Evolutionary conservation across 2,797 vertebrate genomes (phyloP).

Genomic region (Danio jaintianensis): DNA sequence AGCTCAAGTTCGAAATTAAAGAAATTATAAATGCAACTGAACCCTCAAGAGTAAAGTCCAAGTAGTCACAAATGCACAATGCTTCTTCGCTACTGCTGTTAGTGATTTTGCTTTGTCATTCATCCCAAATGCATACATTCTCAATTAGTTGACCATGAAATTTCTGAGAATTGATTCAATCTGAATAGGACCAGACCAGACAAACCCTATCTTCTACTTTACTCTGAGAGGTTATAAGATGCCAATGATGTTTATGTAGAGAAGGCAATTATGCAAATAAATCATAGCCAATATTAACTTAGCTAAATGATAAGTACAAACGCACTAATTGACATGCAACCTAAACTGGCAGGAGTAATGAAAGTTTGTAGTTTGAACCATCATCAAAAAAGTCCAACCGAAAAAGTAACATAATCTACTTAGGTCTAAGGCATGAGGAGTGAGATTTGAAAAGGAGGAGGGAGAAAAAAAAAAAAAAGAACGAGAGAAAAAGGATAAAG

Average conservation of each 20-base stretch:
- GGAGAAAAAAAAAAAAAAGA: conserved; percentile 55
- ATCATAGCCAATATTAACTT: conserved; percentile 73
- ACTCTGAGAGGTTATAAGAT: conserved; percentile 90
- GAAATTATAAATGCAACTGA: conserved; percentile 73
- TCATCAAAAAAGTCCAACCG: conserved; percentile 88
- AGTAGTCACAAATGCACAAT: conserved; percentile 12
- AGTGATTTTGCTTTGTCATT: not conserved
- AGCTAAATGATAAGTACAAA: conserved; percentile 77
- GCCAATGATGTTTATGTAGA: conserved; percentile 93
- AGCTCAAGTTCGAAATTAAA: conserved; percentile 70
- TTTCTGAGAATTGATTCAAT: not conserved
- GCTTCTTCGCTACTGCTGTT: not conserved
- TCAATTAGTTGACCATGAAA: not conserved
- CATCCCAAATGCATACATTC: not conserved
- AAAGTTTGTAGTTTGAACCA: conserved; percentile 85
- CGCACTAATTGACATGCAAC: conserved; percentile 91
- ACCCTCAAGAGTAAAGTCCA: conserved; percentile 84
- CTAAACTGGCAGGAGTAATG: conserved; percentile 91
- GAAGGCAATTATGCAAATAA: conserved; percentile 99
- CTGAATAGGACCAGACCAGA: not conserved
- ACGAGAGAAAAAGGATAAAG: conserved; percentile 63
- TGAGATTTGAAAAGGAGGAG: conserved; percentile 85
- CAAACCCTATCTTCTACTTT: conserved; percentile 77
- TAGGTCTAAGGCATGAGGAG: conserved; percentile 96
- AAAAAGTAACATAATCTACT: conserved; percentile 87